Evolutionary conservation across 1,140 invertebrate species (phyloP).

Genomic region (Muscidifurax raptorellus): DNA sequence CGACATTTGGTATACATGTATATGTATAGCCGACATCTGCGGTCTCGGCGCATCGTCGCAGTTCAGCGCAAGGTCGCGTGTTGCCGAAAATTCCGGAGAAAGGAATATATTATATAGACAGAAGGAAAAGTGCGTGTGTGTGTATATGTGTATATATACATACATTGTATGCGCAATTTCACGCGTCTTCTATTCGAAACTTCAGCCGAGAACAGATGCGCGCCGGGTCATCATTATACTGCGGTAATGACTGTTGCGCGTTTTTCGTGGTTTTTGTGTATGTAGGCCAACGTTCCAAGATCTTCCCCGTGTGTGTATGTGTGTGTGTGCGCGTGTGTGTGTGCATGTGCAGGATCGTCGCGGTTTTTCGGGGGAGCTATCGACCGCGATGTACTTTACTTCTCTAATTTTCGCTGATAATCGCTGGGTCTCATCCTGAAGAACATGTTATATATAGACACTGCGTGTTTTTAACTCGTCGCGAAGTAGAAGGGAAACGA

Average conservation of each 20-base stretch:
- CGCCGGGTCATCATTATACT: background rate
- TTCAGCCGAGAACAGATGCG: background rate
- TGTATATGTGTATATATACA: background rate
- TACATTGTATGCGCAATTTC: slow-evolving; percentile 24
- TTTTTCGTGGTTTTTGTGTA: background rate
- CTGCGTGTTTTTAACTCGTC: too few relatives aligned
- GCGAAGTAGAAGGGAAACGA: background rate
- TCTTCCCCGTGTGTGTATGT: background rate
- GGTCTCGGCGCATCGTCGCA: background rate
- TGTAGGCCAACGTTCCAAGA: slow-evolving; percentile 5
- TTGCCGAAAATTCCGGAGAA: background rate
- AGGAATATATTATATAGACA: background rate
- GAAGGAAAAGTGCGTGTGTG: background rate
- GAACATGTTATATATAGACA: too few relatives aligned
- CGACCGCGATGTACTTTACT: background rate
- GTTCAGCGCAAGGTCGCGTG: background rate
- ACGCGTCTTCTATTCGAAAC: slow-evolving; percentile 1
- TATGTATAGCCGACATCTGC: background rate
- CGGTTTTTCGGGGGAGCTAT: too few relatives aligned
- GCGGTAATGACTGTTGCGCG: background rate
- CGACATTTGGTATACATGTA: background rate
- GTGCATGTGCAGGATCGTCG: background rate
- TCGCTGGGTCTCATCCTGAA: background rate
- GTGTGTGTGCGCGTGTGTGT: too few relatives aligned
- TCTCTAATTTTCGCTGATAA: background rate